A percentile compares a stretch with the other conserved stretches of the same genome.
phyloP scores from a whole-genome alignment of 1,140 invertebrate genomes.

The Drosophila malerkotliana region DNA sequence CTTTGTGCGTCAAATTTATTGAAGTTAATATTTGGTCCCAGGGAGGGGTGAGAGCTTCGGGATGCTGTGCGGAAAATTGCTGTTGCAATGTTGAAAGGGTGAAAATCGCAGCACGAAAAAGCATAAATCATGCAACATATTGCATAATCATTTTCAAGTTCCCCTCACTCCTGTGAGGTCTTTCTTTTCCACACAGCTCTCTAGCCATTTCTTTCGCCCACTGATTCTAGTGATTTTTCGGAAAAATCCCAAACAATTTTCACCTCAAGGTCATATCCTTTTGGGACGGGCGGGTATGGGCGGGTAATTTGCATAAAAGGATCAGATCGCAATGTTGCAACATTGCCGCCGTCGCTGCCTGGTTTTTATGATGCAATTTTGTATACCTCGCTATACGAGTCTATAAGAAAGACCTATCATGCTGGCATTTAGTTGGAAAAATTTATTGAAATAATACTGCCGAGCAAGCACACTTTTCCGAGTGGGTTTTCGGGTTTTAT shows the following conservation, averaged over 20 bases:
- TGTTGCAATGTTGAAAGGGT: constrained; percentile 48
- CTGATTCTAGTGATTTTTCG: constrained; percentile 6
- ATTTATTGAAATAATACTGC: constrained; percentile 47
- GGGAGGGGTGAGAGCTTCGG: not conserved
- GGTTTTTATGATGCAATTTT: constrained; percentile 75
- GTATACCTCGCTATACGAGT: not conserved
- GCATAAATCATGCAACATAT: constrained; percentile 83
- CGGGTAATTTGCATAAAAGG: constrained; percentile 67
- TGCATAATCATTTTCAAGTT: constrained; percentile 75
- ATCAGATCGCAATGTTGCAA: constrained; percentile 63
- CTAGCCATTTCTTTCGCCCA: not conserved
- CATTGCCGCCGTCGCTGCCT: constrained; percentile 11
- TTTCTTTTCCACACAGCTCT: not conserved
- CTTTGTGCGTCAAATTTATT: constrained; percentile 75
- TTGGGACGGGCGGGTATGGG: constrained; percentile 1
- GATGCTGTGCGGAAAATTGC: constrained; percentile 21
- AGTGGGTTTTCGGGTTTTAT: constrained; percentile 26
- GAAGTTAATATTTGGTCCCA: constrained; percentile 80
- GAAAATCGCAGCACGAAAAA: constrained; percentile 33
- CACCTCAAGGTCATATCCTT: constrained; percentile 38
- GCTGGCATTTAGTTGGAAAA: constrained; percentile 61
- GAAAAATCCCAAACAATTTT: not conserved
- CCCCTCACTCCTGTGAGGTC: not conserved
- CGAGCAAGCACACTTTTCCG: constrained; percentile 51
- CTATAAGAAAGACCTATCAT: constrained; percentile 25